phyloP scores from a whole-genome alignment of 2,888 invertebrate species.

The Thereva nobilitata region DNA sequence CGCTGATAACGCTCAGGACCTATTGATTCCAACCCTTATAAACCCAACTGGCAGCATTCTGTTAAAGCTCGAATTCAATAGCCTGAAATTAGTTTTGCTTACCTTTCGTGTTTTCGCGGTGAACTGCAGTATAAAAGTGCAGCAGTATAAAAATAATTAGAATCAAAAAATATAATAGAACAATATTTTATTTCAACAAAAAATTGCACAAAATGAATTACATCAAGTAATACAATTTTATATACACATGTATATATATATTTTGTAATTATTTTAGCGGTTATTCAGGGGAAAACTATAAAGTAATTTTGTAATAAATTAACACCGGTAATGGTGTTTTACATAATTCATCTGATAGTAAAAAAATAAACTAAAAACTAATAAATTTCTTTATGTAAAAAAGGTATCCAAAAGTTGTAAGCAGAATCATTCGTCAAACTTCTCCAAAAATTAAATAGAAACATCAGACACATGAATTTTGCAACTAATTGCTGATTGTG shows the following conservation, averaged over 20 bases:
- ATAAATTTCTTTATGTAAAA: slow-evolving; percentile 10
- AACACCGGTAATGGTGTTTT: slow-evolving; percentile 6
- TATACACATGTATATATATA: not conserved
- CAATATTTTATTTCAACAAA: slow-evolving; percentile 32
- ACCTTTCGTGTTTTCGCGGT: not conserved
- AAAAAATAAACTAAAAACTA: slow-evolving; percentile 26
- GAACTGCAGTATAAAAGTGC: not conserved
- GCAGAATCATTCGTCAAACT: not conserved
- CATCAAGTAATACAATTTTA: slow-evolving; percentile 37
- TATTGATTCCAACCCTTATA: no score
- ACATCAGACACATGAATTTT: no score
- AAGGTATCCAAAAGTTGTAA: slow-evolving; percentile 17
- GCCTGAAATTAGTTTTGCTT: no score
- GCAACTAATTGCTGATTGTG: no score
- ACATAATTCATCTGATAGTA: slow-evolving; percentile 6
- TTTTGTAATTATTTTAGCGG: not conserved
- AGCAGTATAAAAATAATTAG: not conserved
- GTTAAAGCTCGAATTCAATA: no score
- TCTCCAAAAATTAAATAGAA: no score
- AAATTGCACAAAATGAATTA: slow-evolving; percentile 35
- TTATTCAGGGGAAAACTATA: slow-evolving; percentile 24
- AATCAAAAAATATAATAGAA: slow-evolving; percentile 16
- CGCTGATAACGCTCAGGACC: no score
- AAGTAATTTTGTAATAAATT: slow-evolving; percentile 23
- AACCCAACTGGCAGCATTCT: no score